Percentiles rank a stretch among this genome's conserved stretches.
Conservation (phyloP, 92 coral and sea anemone species). For the Porites divaricata region DNA sequence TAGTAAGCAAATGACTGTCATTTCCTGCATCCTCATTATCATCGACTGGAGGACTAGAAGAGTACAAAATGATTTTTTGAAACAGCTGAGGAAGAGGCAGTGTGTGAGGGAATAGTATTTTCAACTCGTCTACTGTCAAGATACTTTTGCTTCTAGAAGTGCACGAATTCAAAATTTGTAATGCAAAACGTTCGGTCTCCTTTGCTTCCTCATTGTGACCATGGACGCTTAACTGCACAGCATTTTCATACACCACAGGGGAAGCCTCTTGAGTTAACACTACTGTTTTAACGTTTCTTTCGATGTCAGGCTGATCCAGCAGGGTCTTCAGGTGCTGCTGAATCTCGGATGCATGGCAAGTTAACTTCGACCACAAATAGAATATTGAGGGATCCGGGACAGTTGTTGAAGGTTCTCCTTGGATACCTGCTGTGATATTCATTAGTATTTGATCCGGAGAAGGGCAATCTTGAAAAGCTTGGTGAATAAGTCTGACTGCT, state of each 20-base stretch:
- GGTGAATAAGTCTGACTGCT: constrained; percentile 63
- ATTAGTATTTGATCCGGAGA: constrained; percentile 41
- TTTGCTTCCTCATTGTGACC: constrained; percentile 19
- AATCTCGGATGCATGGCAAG: constrained; percentile 54
- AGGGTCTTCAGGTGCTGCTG: constrained; percentile 49
- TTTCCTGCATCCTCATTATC: neutral
- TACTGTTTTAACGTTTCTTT: neutral
- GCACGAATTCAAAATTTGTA: constrained; percentile 18
- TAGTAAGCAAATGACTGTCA: too few relatives aligned
- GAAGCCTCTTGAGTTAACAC: constrained; percentile 12
- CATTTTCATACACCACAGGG: constrained; percentile 21
- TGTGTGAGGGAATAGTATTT: constrained; percentile 9
- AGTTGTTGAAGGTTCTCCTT: constrained; percentile 52
- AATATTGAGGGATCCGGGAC: constrained; percentile 58
- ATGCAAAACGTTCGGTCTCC: constrained; percentile 5
- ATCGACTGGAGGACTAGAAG: constrained; percentile 11
- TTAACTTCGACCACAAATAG: constrained; percentile 69
- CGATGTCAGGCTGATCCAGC: neutral
- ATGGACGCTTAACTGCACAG: constrained; percentile 32
- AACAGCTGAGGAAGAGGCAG: constrained; percentile 25
- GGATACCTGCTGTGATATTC: constrained; percentile 30
- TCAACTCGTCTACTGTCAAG: neutral
- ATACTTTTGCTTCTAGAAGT: neutral
- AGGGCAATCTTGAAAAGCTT: constrained; percentile 25
- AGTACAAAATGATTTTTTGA: constrained; percentile 16